Evolutionary conservation across 1,140 invertebrate genomes (phyloP).

Genomic region (Drosophila suzukii): DNA sequence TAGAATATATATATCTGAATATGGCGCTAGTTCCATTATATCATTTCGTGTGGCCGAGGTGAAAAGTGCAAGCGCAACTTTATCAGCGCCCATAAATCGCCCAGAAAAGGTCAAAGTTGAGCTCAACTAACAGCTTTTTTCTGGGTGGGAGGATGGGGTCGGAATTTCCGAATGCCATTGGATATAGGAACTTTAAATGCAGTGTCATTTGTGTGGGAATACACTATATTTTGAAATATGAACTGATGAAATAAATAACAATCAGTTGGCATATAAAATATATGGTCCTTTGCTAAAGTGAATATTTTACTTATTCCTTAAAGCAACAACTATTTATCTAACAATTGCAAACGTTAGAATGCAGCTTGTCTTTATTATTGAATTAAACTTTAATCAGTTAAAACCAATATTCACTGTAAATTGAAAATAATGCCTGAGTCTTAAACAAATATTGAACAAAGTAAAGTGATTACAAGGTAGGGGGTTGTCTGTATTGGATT

Average conservation of each 20-base stretch:
- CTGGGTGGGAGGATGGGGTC: constrained; percentile 3
- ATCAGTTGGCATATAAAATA: not conserved
- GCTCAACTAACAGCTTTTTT: constrained; percentile 3
- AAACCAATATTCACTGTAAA: not conserved
- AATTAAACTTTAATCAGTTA: too few relatives aligned
- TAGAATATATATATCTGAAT: constrained; percentile 20
- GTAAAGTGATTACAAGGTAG: not conserved
- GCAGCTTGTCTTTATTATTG: too few relatives aligned
- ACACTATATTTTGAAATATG: not conserved
- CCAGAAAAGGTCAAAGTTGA: constrained; percentile 55
- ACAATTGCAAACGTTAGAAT: too few relatives aligned
- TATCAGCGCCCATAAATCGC: constrained; percentile 57
- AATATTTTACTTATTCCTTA: not conserved
- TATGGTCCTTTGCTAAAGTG: not conserved
- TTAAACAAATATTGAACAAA: not conserved
- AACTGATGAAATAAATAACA: not conserved
- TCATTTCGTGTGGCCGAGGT: constrained; percentile 36
- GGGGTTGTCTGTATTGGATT: not conserved
- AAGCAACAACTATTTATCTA: too few relatives aligned
- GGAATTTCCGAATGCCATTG: constrained; percentile 13
- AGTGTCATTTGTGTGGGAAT: not conserved
- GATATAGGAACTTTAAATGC: constrained; percentile 17
- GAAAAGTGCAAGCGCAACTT: constrained; percentile 52
- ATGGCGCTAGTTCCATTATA: constrained; percentile 41
- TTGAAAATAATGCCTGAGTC: not conserved